These are phyloP conservation scores for Drosophila pruinosa DNA, from an alignment of 1,140 invertebrate species.

Conservation along the genomic window DNA sequence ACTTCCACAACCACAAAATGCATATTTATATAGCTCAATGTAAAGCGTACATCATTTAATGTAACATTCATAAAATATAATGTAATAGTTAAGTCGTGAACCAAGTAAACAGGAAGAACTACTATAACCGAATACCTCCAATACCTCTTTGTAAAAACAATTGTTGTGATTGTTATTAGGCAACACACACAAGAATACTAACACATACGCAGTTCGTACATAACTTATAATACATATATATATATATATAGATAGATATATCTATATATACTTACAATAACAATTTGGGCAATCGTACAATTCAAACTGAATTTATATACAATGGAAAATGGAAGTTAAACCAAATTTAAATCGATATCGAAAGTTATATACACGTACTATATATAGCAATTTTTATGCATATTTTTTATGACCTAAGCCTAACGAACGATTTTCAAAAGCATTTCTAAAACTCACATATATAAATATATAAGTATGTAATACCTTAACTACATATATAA, in stretches of 20 bases:
- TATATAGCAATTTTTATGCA: slow-evolving; percentile 64
- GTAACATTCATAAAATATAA: too few species aligned
- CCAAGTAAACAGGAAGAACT: slow-evolving; percentile 79
- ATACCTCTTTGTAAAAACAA: slow-evolving; percentile 72
- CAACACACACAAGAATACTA: slow-evolving; percentile 12
- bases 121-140: slow-evolving; percentile 81
- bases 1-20: slow-evolving; percentile 8
- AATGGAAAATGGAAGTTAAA: slow-evolving; percentile 27
- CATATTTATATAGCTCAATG: slow-evolving; percentile 35
- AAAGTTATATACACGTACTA: slow-evolving; percentile 29
- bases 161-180: slow-evolving; percentile 66
- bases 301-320: slow-evolving; percentile 80
- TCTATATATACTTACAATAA: slow-evolving; percentile 47
- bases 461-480: neutral
- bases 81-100: slow-evolving; percentile 55
- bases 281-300: slow-evolving; percentile 77
- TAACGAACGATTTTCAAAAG: slow-evolving; percentile 41
- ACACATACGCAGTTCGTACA: slow-evolving; percentile 9
- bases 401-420: slow-evolving; percentile 55
- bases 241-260: slow-evolving; percentile 31
- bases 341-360: slow-evolving; percentile 24
- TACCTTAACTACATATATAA: slow-evolving; percentile 35
- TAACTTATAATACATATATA: slow-evolving; percentile 13
- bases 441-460: slow-evolving; percentile 33
- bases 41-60: slow-evolving; percentile 23